Base-by-base conservation (phyloP, 30 jellyfish, hydroid and myxozoan genomes). In the Calvadosia cruxmelitensis region DNA sequence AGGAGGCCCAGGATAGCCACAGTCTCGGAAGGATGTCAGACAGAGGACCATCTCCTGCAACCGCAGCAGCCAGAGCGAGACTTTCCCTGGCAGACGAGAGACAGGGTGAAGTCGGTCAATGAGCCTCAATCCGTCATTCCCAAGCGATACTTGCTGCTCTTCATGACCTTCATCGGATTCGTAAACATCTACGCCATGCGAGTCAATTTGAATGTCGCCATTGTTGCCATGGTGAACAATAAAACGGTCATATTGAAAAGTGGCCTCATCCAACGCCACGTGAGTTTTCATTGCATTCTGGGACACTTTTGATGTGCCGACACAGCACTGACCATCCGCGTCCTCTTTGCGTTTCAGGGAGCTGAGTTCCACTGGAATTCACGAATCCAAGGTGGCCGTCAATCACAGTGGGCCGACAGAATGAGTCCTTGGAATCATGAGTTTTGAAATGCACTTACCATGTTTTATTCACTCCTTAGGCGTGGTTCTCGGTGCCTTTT, bases 141-240 rank as follows among this genome's bases (percentile, higher is more conserved):
- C 27, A 81, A 81, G 57, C 67, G 94, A 28, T 81, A 81, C 48
- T 65, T 81, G 23, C 34, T 81, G 16, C 57, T 81, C 33, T 66
- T 81, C 36, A 81, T 81, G 94, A 81, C 80, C 1, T 81, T 81
- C 49, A 72, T 81, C 3, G 94, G 94, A 3, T 81, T 81, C 65
- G 75, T 81, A 25, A 81, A 81, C 30, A 81, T 81, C 10, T 81
- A 81, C 49, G 86, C 94, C 15, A 71, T 81, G 94, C 53, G 94
- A 5, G 94, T 81, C 31, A 81, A 74, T 32, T 52, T 81, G 24
- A 81, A 81, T 74, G 94, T 81, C 1, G 94, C 94, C 29, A 81
- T 81, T 53, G 94, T 81, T 10, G 94, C 94, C 3, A 81, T 81
- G 94, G 94, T 81, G 49, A 81, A 81, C 52, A 81, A 81, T 57